Evolutionary conservation across 2,113 vertebrate genomes (phyloP).

Genomic region (Marmota flaviventris): DNA sequence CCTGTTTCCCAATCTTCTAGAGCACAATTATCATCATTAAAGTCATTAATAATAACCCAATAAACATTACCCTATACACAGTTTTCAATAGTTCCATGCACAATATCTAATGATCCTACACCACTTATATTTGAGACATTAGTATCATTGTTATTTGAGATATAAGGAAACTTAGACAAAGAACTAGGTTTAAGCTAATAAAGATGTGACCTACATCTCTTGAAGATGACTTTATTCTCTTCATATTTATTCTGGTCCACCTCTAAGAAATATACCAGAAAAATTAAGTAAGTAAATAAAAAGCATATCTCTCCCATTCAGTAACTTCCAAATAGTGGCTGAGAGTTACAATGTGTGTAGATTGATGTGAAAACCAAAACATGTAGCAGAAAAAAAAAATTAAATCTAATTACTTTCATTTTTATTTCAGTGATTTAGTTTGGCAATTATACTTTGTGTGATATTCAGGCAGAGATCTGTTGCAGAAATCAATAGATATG

Average conservation of each 20-base stretch:
- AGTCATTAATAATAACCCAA: background rate
- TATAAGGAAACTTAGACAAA: background rate
- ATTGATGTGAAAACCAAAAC: background rate
- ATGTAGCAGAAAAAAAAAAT: background rate
- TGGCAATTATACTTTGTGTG: background rate
- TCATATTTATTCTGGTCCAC: background rate
- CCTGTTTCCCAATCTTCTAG: background rate
- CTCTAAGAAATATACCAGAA: background rate
- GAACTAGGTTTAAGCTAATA: background rate
- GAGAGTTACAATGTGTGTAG: background rate
- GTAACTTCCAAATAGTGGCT: background rate
- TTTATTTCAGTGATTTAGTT: conserved; percentile 17
- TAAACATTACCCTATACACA: background rate
- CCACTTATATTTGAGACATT: background rate
- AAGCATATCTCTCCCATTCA: background rate
- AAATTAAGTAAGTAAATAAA: background rate
- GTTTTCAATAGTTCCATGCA: background rate
- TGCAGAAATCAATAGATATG: background rate
- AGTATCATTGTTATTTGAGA: background rate
- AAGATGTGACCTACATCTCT: background rate
- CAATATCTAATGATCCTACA: background rate
- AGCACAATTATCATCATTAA: background rate
- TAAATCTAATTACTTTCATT: background rate
- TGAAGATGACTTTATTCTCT: background rate
- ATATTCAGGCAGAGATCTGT: background rate